Conservation (phyloP, 2,113 vertebrate genomes). For the Microcebus ravelobensis region DNA sequence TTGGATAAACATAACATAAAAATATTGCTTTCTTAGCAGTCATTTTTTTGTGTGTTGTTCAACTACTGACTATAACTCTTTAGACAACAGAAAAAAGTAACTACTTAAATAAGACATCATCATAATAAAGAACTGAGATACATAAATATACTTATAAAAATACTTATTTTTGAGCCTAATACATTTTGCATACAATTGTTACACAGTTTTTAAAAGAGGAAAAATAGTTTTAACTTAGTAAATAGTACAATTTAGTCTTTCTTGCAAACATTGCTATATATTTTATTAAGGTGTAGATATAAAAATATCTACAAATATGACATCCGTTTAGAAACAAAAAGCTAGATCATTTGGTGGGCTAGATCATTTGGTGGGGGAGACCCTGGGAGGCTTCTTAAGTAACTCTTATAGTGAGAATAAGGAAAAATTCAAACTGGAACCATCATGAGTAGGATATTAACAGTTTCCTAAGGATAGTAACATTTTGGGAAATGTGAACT, state of each 20-base stretch:
- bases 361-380: not conserved
- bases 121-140: not conserved
- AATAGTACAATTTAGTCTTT: not conserved
- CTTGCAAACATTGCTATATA: not conserved
- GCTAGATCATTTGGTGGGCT: not conserved
- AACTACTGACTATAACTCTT: not conserved
- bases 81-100: not conserved
- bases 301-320: not conserved
- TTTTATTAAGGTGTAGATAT: not conserved
- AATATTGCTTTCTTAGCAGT: not conserved
- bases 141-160: not conserved
- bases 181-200: not conserved
- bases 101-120: not conserved
- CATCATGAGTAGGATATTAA: not conserved
- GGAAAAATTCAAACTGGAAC: not conserved
- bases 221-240: not conserved
- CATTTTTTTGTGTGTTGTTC: not conserved
- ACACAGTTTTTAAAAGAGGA: not conserved
- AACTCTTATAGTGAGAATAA: not conserved
- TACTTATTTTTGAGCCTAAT: not conserved
- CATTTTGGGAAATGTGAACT: not conserved
- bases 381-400: not conserved
- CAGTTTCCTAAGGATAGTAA: not conserved
- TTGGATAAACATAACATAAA: not conserved
- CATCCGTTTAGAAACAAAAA: not conserved